phyloP scores from a whole-genome alignment of 2,888 invertebrate species.

The Chloroclystis v-ata region DNA sequence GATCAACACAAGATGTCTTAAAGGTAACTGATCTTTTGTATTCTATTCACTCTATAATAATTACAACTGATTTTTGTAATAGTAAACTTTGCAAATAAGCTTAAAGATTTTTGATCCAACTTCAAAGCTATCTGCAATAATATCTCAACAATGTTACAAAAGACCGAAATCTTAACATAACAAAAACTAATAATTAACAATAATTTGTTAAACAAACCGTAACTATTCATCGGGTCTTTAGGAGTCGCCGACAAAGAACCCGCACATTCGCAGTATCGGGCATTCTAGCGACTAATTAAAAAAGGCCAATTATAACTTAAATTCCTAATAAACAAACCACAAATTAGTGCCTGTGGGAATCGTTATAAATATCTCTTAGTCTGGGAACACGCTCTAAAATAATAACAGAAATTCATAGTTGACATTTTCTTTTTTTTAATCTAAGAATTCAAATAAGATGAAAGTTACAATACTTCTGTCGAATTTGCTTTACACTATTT shows the following conservation, averaged over 20 bases:
- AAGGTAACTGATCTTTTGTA: too few relatives aligned
- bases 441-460: too few relatives aligned
- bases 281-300: constrained; percentile 27
- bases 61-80: too few relatives aligned
- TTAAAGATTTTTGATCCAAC: constrained; percentile 6
- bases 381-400: not conserved
- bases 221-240: constrained; percentile 50
- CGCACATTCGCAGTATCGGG: constrained; percentile 27
- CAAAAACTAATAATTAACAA: constrained; percentile 59
- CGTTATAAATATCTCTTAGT: not conserved
- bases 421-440: too few relatives aligned
- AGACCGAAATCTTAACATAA: constrained; percentile 38
- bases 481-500: too few relatives aligned
- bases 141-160: constrained; percentile 26
- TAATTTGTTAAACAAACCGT: constrained; percentile 66
- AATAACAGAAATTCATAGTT: too few relatives aligned
- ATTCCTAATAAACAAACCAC: constrained; percentile 10
- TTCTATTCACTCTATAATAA: too few relatives aligned
- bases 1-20: too few relatives aligned
- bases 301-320: constrained; percentile 17
- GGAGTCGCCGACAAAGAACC: constrained; percentile 51
- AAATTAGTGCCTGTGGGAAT: not conserved
- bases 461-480: too few relatives aligned
- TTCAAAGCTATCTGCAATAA: constrained; percentile 23
- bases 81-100: too few relatives aligned